Evolutionary conservation across 2,888 invertebrate genomes (phyloP).

Genomic region (Euclidia mi): DNA sequence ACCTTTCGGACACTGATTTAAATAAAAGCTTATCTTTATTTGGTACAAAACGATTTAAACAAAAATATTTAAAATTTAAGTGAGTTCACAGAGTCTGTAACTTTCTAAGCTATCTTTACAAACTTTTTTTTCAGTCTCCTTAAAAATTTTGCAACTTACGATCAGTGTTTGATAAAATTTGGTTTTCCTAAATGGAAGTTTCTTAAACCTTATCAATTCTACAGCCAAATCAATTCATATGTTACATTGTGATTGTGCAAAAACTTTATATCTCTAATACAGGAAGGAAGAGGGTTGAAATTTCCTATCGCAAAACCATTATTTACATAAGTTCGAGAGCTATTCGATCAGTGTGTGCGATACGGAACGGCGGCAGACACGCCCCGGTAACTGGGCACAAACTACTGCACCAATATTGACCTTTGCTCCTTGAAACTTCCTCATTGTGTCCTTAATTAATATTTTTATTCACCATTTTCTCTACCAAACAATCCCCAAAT

Average conservation of each 20-base stretch:
- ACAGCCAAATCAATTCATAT: background rate
- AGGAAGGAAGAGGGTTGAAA: background rate
- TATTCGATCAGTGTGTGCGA: slow-evolving; percentile 51
- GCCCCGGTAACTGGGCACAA: slow-evolving; percentile 79
- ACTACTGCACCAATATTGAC: slow-evolving; percentile 83
- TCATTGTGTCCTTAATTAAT: slow-evolving; percentile 74
- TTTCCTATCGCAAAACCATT: slow-evolving; percentile 4
- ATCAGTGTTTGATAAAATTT: too few species aligned
- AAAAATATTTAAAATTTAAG: too few species aligned
- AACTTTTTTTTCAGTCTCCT: too few species aligned
- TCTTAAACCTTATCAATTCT: too few species aligned
- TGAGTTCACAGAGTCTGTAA: too few species aligned
- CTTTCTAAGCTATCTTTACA: too few species aligned
- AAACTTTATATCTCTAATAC: slow-evolving; percentile 1
- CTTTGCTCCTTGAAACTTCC: slow-evolving; percentile 79
- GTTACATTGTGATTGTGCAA: background rate
- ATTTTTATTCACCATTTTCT: slow-evolving; percentile 58
- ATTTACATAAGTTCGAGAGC: slow-evolving; percentile 12
- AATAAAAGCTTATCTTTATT: too few species aligned
- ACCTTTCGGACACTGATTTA: too few species aligned
- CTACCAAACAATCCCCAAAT: background rate
- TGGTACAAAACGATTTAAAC: too few species aligned
- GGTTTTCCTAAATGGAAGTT: too few species aligned
- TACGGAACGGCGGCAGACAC: slow-evolving; percentile 64
- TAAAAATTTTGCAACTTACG: too few species aligned